Evolutionary conservation across 2,888 invertebrate species (phyloP), one percentile per base, ranked within the genome.

Genomic region (Amiota minor): DNA sequence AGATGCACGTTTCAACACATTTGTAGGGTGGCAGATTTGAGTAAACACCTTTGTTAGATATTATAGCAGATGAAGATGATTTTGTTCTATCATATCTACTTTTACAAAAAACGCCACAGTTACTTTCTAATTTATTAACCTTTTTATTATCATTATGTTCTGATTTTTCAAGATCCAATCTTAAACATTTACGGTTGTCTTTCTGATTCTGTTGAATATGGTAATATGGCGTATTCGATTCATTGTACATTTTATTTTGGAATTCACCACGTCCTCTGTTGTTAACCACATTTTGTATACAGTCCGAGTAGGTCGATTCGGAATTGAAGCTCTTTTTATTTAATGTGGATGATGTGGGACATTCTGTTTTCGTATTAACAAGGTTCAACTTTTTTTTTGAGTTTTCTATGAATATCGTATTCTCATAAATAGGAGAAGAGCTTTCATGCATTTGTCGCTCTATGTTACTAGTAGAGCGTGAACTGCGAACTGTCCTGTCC

Each of bases 131-230:
- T 35, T 35, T 35, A 8, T 35, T 6, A 35, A 35, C 4, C 0
- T 20, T 67, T 12, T 75, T 77, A 67, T 78, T 81, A 20, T 81
- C 83, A 18, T 74, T 72, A 23, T 80, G 84, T 23, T 85, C 86
- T 87, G 92, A 89, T 85, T 91, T 91, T 79, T 91, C 91, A 86
- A 94, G 91, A 87, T 94, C 94, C 85, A 94, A 90, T 89, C 92
- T 92, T 80, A 94, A 90, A 80, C 92, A 92, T 77, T 89, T 91
- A 20, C 90, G 88, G 75, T 91, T 90, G 55, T 90, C 89, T 73
- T 87, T 88, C 72, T 85, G 83, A 68, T 81, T 82, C 18, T 80
- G 80, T 23, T 46, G 10, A 14, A 64, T 62, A 45, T 47, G 68
- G 23, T 23, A 23, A 35, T 56, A 14, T 23, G 72, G 70, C 55